phyloP scores from a whole-genome alignment of 2,797 vertebrate species.

The Arnoldichthys spilopterus region DNA sequence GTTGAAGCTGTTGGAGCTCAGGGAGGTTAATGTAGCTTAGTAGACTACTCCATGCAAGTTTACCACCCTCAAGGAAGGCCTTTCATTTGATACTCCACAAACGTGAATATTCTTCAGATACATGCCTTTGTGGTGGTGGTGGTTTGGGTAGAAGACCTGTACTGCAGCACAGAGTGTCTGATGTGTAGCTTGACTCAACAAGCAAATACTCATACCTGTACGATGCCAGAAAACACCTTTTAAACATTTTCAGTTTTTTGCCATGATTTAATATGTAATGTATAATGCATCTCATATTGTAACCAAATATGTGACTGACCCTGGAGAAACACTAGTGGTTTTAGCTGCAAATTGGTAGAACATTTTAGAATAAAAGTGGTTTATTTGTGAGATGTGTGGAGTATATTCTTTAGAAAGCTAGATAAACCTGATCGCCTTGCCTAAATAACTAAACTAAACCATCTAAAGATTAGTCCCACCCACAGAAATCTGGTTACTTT shows the following conservation, averaged over 20 bases:
- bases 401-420: not conserved
- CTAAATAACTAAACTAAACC: no score
- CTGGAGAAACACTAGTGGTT: not conserved
- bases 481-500: no score
- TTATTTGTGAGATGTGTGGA: slow-evolving; percentile 7
- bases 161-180: not conserved
- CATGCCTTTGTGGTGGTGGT: not conserved
- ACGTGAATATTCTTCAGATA: not conserved
- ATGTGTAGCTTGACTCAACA: not conserved
- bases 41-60: not conserved
- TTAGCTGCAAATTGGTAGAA: slow-evolving; percentile 9
- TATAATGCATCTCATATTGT: not conserved
- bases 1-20: not conserved
- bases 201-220: not conserved
- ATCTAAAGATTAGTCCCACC: no score
- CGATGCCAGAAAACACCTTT: not conserved
- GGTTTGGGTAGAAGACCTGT: not conserved
- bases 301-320: slow-evolving; percentile 7
- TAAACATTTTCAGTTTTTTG: not conserved
- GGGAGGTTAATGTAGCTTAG: slow-evolving; percentile 26
- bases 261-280: not conserved
- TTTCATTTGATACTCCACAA: not conserved
- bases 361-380: slow-evolving; percentile 17
- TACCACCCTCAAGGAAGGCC: not conserved
- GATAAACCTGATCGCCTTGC: not conserved